These are phyloP conservation scores for Scaptomyza parva DNA, from an alignment of 2,888 invertebrate species.

Conservation along the genomic window DNA sequence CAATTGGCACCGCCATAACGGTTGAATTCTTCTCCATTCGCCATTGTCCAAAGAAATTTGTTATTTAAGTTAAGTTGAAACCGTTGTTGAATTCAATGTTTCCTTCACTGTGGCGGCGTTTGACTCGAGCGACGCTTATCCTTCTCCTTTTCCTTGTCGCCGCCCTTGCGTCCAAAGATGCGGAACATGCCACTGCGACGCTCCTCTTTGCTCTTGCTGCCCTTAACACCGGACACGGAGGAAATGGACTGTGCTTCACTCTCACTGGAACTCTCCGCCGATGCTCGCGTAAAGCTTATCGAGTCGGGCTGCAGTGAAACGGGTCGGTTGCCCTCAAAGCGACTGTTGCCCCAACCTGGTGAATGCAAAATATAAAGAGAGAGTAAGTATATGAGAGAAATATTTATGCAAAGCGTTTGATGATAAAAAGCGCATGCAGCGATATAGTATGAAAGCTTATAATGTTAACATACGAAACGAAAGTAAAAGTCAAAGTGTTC, in stretches of 20 bases:
- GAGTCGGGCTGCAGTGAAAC: conserved; percentile 83
- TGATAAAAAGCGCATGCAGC: conserved; percentile 57
- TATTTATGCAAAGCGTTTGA: neutral
- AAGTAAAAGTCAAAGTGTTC: conserved; percentile 11
- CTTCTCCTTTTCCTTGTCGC: conserved; percentile 80
- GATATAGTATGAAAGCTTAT: conserved; percentile 28
- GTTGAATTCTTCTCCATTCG: conserved; percentile 15
- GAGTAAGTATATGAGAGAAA: conserved; percentile 7
- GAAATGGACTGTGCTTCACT: conserved; percentile 85
- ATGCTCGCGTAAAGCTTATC: conserved; percentile 81
- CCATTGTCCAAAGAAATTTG: conserved; percentile 41
- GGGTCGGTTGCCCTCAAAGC: conserved; percentile 83
- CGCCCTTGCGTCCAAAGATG: conserved; percentile 84
- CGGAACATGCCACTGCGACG: conserved; percentile 84
- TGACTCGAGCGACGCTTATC: conserved; percentile 83
- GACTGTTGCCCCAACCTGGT: conserved; percentile 84
- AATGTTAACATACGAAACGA: conserved; percentile 12
- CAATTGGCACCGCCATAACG: conserved; percentile 49
- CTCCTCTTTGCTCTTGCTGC: conserved; percentile 83
- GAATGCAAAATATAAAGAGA: neutral
- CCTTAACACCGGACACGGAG: conserved; percentile 83
- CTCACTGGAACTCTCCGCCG: conserved; percentile 85
- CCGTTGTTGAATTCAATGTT: conserved; percentile 12
- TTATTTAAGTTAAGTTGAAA: conserved; percentile 35
- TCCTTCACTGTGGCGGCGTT: conserved; percentile 78